Conservation (phyloP, 2,888 invertebrate genomes). For the Agrotis ipsilon region DNA sequence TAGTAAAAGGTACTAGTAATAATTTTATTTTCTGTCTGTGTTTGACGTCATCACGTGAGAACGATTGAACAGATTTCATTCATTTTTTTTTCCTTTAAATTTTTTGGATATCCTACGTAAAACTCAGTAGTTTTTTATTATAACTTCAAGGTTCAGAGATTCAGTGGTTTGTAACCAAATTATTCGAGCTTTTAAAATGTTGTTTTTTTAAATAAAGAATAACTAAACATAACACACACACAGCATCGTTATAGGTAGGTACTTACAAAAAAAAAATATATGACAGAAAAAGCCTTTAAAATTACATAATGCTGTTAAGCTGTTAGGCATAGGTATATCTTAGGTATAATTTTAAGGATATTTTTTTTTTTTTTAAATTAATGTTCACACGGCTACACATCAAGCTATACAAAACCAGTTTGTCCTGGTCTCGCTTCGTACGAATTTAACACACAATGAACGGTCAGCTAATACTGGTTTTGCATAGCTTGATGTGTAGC, state of each 20-base stretch:
- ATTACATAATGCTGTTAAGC: not conserved
- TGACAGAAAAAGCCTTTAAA: not conserved
- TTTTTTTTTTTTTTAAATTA: no score
- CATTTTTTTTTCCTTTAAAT: not conserved
- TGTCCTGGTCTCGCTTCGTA: no score
- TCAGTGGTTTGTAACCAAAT: not conserved
- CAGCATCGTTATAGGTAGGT: not conserved
- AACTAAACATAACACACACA: not conserved
- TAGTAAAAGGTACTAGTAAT: no score
- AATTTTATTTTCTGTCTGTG: not conserved
- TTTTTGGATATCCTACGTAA: no score
- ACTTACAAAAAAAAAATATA: no score
- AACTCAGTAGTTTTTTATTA: not conserved
- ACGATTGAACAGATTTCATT: constrained; percentile 2
- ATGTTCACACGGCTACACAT: no score
- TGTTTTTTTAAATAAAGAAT: not conserved
- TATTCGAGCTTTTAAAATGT: not conserved
- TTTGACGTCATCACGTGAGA: constrained; percentile 1
- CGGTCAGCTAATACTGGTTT: no score
- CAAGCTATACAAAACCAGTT: no score
- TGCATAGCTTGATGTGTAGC: no score
- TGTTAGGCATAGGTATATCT: no score
- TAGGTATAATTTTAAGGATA: no score
- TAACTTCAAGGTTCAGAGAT: not conserved
- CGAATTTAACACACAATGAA: no score